A percentile compares a stretch with the other conserved stretches of the same genome.
These are phyloP conservation scores for Prietella phreatophila DNA, from an alignment of 2,113 vertebrate species.

Conservation along the genomic window DNA sequence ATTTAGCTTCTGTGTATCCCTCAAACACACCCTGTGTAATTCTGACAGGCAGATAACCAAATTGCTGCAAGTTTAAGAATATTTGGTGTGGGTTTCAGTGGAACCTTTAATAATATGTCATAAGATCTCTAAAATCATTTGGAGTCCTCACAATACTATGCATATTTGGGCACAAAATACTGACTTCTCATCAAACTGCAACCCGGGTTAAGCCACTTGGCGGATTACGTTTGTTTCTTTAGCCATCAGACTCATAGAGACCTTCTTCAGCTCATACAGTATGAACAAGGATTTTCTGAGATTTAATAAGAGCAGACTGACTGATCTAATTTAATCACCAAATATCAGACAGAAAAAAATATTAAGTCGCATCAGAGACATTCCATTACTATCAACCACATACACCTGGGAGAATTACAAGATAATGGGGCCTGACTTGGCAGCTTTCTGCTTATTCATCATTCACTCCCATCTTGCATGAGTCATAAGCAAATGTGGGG, in stretches of 20 bases:
- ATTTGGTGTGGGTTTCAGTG: slow-evolving; percentile 8
- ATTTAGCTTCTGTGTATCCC: not conserved
- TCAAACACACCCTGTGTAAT: not conserved
- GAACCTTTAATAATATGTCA: not conserved
- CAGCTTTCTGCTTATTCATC: slow-evolving; percentile 35
- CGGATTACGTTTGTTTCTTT: not conserved
- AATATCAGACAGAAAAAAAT: slow-evolving; percentile 20
- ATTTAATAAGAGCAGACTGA: slow-evolving; percentile 10
- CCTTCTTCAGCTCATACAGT: not conserved
- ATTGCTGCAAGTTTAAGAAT: not conserved
- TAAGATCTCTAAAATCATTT: not conserved
- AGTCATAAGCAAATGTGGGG: not conserved
- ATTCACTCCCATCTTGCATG: slow-evolving; percentile 24
- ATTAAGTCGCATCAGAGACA: slow-evolving; percentile 6
- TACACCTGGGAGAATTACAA: slow-evolving; percentile 11
- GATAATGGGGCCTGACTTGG: slow-evolving; percentile 20
- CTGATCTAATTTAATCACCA: slow-evolving; percentile 11
- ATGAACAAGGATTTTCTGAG: not conserved
- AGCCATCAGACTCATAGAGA: not conserved
- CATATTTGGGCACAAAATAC: not conserved
- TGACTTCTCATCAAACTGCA: not conserved
- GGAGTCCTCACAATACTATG: not conserved
- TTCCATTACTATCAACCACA: slow-evolving; percentile 17
- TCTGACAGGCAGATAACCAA: not conserved
- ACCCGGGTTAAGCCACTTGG: not conserved